Evolutionary conservation across 2,888 invertebrate species (phyloP).

Genomic region (Clunio marinus): DNA sequence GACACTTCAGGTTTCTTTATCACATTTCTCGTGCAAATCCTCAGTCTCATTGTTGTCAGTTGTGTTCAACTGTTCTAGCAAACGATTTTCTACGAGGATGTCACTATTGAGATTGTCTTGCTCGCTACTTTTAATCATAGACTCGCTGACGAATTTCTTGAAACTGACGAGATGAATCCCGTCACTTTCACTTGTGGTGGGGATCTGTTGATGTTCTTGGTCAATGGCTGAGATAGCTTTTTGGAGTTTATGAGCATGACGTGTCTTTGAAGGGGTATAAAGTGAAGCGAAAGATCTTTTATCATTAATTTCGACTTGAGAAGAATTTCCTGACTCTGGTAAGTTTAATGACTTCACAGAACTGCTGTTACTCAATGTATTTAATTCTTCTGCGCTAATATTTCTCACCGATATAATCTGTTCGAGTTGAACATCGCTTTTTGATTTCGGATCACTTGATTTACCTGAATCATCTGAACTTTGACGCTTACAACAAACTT

Average conservation of each 20-base stretch:
- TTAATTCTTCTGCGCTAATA: slow-evolving; percentile 3
- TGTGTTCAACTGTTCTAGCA: background rate
- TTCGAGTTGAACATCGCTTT: background rate
- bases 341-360: slow-evolving; percentile 17
- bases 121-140: slow-evolving; percentile 16
- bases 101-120: slow-evolving; percentile 19
- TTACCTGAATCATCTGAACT: background rate
- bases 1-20: background rate
- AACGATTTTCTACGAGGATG: slow-evolving; percentile 28
- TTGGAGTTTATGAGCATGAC: background rate
- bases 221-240: slow-evolving; percentile 18
- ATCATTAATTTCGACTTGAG: background rate
- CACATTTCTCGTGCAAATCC: slow-evolving; percentile 33
- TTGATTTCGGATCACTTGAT: background rate
- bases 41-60: slow-evolving; percentile 37
- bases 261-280: background rate
- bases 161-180: slow-evolving; percentile 31
- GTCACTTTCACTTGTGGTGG: background rate
- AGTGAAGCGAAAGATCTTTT: background rate
- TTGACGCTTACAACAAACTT: slow-evolving; percentile 48
- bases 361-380: background rate
- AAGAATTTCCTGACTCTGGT: slow-evolving; percentile 9
- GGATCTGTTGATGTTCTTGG: background rate
- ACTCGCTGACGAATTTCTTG: slow-evolving; percentile 31
- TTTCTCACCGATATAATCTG: slow-evolving; percentile 25